Base-by-base conservation (phyloP, 64 coral and sea anemone species). In the Actinia tenebrosa region DNA sequence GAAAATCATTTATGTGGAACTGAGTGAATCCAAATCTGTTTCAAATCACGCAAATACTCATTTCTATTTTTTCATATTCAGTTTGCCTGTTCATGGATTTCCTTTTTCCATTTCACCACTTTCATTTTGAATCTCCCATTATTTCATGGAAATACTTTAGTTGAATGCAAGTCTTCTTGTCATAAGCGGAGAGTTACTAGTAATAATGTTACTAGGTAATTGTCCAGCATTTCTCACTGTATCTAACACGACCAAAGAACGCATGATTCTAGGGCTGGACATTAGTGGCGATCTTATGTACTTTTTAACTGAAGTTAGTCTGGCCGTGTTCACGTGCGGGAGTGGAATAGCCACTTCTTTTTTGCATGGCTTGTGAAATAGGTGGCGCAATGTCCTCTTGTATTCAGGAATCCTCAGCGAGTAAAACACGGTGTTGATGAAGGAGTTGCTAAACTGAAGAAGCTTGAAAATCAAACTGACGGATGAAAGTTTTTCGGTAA, bases 391-490 rank as follows among this genome's bases (percentile, higher is more conserved):
- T 8, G 90, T 78, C 83, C 80, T 80, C 16, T 92, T 92, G 47
- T 85, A 92, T 62, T 92, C 90, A 17, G 90, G 90, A 19, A 92
- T 92, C 53, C 90, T 81, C 8, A 92, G 80, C 16, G 85, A 83
- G 43, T 92, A 92, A 18, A 92, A 63, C 2, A 66, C 52, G 5
- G 90, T 72, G 56, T 92, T 92, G 58, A 92, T 60, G 58, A 92
- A 92, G 0, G 90, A 92, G 60, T 92, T 92, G 27, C 90, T 87
- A 27, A 87, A 92, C 26, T 92, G 90, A 18, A 92, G 80, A 15
- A 87, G 60, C 86, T 92, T 92, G 7, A 87, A 92, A 1, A 87
- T 80, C 42, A 53, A 18, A 37, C 79, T 83, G 7, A 83, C 44
- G 46, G 60, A 82, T 3, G 83, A 55, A 17, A 59, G 53, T 18